Conservation (phyloP, 2,113 vertebrate genomes). For the Hyaena hyaena region DNA sequence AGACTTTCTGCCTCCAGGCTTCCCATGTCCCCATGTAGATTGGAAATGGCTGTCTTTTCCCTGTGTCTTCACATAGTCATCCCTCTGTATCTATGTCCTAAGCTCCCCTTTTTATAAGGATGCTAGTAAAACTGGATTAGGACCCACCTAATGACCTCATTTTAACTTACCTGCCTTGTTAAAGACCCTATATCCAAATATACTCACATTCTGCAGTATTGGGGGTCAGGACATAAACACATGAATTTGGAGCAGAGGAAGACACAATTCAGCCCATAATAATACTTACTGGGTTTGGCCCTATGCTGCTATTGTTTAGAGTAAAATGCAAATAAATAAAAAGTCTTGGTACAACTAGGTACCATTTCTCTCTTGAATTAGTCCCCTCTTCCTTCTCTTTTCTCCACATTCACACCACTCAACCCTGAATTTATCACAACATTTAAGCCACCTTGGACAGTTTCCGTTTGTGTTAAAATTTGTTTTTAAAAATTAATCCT, state of each 20-base stretch:
- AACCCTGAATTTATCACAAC: not conserved
- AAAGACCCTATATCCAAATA: not conserved
- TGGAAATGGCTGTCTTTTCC: not conserved
- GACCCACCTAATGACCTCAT: not conserved
- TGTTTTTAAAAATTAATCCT: conserved; percentile 69
- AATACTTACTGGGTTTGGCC: not conserved
- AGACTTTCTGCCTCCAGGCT: not conserved
- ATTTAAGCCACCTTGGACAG: not conserved
- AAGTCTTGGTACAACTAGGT: not conserved
- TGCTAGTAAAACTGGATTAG: not conserved
- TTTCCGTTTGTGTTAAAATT: conserved; percentile 74
- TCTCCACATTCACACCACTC: not conserved
- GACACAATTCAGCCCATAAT: not conserved
- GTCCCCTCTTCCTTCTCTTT: not conserved
- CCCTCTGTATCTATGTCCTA: not conserved
- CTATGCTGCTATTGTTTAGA: not conserved
- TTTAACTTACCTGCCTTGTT: not conserved
- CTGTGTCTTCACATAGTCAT: not conserved
- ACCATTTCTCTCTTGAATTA: not conserved
- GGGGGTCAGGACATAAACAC: not conserved
- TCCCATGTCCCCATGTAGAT: not conserved
- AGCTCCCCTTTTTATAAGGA: not conserved
- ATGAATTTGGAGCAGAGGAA: accelerated
- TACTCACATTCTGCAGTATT: not conserved
- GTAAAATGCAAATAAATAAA: conserved; percentile 7